Evolutionary conservation across 2,888 invertebrate genomes (phyloP).

Genomic region (Leucophenga maculata): DNA sequence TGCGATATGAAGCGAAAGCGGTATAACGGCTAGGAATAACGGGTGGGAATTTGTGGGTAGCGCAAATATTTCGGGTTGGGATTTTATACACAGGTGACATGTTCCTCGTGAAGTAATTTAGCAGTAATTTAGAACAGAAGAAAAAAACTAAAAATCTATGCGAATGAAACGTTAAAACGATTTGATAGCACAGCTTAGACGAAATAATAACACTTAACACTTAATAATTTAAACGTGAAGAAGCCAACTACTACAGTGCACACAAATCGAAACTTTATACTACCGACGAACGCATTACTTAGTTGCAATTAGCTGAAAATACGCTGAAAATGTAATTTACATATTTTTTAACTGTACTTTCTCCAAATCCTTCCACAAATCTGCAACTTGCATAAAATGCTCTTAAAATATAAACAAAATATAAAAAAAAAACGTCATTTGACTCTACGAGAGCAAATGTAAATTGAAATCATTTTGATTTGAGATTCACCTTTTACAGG

Average conservation of each 20-base stretch:
- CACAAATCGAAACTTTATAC: too few species aligned
- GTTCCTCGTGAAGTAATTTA: slow-evolving; percentile 53
- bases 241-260: neutral
- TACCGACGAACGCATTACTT: neutral
- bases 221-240: too few species aligned
- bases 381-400: slow-evolving; percentile 67
- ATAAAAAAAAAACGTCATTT: slow-evolving; percentile 40
- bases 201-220: slow-evolving; percentile 29
- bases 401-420: slow-evolving; percentile 46
- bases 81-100: slow-evolving; percentile 58
- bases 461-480: slow-evolving; percentile 20
- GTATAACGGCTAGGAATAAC: slow-evolving; percentile 46
- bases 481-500: slow-evolving; percentile 33
- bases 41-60: neutral
- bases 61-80: neutral
- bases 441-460: slow-evolving; percentile 52
- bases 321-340: slow-evolving; percentile 3
- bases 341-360: slow-evolving; percentile 11
- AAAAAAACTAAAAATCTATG: slow-evolving; percentile 12
- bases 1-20: slow-evolving; percentile 35
- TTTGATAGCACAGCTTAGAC: slow-evolving; percentile 20
- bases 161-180: neutral
- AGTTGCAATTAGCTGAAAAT: slow-evolving; percentile 20
- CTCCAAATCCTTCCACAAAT: slow-evolving; percentile 60
- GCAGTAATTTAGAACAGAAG: slow-evolving; percentile 30